Base-by-base conservation (phyloP, 2,888 invertebrate species). In the Adineta ricciae region DNA sequence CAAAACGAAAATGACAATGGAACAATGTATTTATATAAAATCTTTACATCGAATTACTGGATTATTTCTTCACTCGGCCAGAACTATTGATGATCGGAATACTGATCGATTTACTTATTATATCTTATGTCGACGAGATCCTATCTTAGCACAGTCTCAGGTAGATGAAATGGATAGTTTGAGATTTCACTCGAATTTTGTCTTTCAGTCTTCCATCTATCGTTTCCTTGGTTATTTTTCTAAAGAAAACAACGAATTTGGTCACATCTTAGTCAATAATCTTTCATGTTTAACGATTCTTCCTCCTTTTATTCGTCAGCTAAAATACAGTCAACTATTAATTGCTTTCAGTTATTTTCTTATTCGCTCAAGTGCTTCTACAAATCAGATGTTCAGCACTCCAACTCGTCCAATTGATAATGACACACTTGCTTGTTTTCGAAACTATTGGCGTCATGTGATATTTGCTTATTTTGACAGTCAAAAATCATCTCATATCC, bases 281-380 rank as follows among this genome's bases (percentile, higher is more conserved):
- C 3, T 78, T 3, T 78, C 78, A 41, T 78, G 78, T 78, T 78
- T 78, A 24, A 41, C 32, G 3, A n/a, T 41, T 11, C 41, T 78
- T 14, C 78, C 78, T 24, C 41, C 38, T 41, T 78, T 41, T 78
- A 11, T 41, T 78, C 38, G 41, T 32, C 7, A 19, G 21, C 78
- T 24, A 24, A 41, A 24, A 78, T 78, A 41, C n/a, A 78, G n/a
- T 78, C 38, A 78, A 32, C 14, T 78, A 32, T 78, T 78, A 38
- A 78, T 78, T 78, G 78, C 21, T n/a, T 78, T 78, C n/a, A 78
- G 78, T 41, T 78, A 78, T 78, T 78, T 24, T 41, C 78, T 78
- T 41, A 19, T 24, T n/a, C 78, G 41, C 4, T 78, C n/a, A 41
- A 41, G 41, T n/a, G 24, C 38, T n/a, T n/a, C 38, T 2, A 21